These are phyloP conservation scores for Apomyelois bistriatella DNA, from an alignment of 2,888 invertebrate genomes.

Conservation along the genomic window DNA sequence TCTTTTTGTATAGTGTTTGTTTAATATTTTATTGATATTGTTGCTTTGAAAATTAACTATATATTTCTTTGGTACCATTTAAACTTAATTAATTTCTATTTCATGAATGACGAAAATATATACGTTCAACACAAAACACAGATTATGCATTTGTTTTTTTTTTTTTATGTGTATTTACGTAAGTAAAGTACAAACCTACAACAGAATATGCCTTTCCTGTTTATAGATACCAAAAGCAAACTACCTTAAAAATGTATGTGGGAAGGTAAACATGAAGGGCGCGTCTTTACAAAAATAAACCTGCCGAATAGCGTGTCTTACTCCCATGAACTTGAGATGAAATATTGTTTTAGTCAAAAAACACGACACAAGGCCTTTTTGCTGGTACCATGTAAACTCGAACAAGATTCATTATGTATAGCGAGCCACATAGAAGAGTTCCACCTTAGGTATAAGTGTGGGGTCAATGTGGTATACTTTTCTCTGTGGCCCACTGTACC, in stretches of 20 bases:
- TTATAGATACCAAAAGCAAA: conserved; percentile 6
- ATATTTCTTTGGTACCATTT: no score
- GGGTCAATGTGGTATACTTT: no score
- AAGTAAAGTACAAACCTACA: not conserved
- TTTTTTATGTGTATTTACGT: not conserved
- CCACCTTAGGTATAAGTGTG: no score
- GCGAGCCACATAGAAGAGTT: no score
- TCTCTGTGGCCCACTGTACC: no score
- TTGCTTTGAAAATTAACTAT: no score
- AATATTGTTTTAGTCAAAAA: conserved; percentile 55
- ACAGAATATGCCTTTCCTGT: not conserved
- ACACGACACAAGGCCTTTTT: conserved; percentile 45
- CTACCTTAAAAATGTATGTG: conserved; percentile 42
- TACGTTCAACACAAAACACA: no score
- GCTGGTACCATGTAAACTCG: conserved; percentile 35
- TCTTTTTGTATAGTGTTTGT: no score
- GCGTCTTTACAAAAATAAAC: conserved; percentile 42
- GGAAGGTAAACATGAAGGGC: conserved; percentile 38
- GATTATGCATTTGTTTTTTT: not conserved
- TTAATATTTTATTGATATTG: no score
- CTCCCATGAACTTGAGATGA: conserved; percentile 52
- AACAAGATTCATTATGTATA: conserved; percentile 15
- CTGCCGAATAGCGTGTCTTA: conserved; percentile 41
- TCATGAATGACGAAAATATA: no score
- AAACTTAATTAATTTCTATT: no score